Evolutionary conservation across 2,113 vertebrate genomes (phyloP).

Genomic region (Vulpes ferrilata): DNA sequence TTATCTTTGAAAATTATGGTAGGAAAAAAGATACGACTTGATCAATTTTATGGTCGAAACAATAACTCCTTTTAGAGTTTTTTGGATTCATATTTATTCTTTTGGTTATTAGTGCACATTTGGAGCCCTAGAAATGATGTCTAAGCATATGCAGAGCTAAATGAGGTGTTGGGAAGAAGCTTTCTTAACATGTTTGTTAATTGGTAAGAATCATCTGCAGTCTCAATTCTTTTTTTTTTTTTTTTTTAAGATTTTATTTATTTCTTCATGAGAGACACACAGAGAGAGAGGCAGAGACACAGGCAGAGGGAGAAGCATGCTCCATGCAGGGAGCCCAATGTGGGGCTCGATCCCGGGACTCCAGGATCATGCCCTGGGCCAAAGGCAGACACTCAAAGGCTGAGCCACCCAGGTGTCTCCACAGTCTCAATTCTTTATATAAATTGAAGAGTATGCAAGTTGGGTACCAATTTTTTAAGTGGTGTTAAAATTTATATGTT

Average conservation of each 20-base stretch:
- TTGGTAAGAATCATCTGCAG: not conserved
- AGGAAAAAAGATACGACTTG: not conserved
- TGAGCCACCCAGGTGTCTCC: no score
- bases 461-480: not conserved
- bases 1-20: not conserved
- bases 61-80: not conserved
- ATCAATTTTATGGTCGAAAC: not conserved
- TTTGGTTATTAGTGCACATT: not conserved
- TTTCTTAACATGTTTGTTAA: not conserved
- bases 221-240: not conserved
- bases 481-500: constrained; percentile 38
- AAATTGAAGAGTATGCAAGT: not conserved
- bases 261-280: no score
- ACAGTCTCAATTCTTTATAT: not conserved
- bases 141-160: not conserved
- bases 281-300: no score
- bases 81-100: not conserved
- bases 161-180: not conserved
- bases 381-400: no score
- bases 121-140: not conserved
- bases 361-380: no score
- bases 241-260: not conserved
- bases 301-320: no score
- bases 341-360: no score
- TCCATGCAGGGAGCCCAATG: no score